These are phyloP conservation scores for Vombatus ursinus DNA, from an alignment of 2,113 vertebrate species.

Conservation along the genomic window DNA sequence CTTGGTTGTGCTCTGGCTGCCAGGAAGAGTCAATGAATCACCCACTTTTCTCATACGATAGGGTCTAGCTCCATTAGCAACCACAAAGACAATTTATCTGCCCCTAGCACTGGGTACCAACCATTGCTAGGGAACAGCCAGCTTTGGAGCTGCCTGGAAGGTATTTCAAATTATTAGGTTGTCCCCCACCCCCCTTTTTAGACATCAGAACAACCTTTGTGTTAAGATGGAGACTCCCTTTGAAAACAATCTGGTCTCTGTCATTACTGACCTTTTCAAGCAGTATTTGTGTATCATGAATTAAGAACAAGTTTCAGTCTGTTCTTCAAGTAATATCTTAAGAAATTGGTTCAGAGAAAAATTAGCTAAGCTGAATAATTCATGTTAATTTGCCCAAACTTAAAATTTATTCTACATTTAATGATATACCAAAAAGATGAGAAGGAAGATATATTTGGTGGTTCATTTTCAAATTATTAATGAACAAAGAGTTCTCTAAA, in stretches of 20 bases:
- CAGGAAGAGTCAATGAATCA: not conserved
- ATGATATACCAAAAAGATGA: conserved; percentile 38
- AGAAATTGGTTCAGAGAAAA: conserved; percentile 47
- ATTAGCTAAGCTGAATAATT: conserved; percentile 56
- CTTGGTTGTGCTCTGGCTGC: not conserved
- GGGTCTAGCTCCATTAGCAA: not conserved
- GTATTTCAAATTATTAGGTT: not conserved
- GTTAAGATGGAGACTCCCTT: not conserved
- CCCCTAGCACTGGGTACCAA: not conserved
- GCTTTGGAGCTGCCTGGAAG: not conserved
- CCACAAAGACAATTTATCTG: not conserved
- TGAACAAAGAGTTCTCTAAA: conserved; percentile 19
- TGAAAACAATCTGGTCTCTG: not conserved
- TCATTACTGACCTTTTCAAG: conserved; percentile 5
- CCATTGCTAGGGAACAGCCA: not conserved
- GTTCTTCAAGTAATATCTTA: conserved; percentile 57
- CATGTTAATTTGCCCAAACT: conserved; percentile 51
- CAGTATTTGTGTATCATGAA: conserved; percentile 32
- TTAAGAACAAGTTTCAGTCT: conserved; percentile 50
- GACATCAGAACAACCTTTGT: not conserved
- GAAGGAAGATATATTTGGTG: not conserved
- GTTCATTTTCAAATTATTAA: conserved; percentile 24
- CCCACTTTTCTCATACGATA: not conserved
- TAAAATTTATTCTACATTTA: conserved; percentile 54
- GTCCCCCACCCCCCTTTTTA: not conserved